Conservation (phyloP, 2,797 vertebrate species). For the Podarcis lilfordi region DNA sequence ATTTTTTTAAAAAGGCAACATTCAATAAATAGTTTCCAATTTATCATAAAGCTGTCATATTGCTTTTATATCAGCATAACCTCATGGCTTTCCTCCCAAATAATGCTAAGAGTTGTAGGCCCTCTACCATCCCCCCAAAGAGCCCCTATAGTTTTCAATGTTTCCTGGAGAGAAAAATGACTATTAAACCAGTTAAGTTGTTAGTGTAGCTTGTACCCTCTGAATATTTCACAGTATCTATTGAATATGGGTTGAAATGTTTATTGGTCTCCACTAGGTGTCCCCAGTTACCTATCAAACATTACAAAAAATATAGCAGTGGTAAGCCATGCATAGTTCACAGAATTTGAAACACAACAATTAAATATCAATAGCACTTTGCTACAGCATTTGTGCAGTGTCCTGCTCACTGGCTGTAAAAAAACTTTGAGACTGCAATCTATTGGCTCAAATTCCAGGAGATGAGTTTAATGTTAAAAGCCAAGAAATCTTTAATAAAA, state of each 20-base stretch:
- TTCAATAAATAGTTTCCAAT: no score
- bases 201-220: background rate
- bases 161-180: background rate
- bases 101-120: background rate
- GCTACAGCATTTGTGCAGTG: background rate
- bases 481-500: no score
- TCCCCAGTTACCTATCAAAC: background rate
- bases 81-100: background rate
- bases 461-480: background rate
- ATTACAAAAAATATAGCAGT: background rate
- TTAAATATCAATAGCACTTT: background rate
- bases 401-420: background rate
- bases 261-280: rapidly evolving
- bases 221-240: background rate
- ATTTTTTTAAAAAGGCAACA: no score
- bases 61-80: background rate
- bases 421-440: background rate
- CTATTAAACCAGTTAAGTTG: background rate
- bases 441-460: background rate
- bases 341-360: slow-evolving; percentile 1
- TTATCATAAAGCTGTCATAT: background rate
- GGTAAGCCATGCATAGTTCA: rapidly evolving
- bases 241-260: background rate
- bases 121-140: no score
- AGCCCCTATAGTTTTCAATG: background rate